phyloP scores from a whole-genome alignment of 2,113 vertebrate species.

The Pantherophis guttatus region DNA sequence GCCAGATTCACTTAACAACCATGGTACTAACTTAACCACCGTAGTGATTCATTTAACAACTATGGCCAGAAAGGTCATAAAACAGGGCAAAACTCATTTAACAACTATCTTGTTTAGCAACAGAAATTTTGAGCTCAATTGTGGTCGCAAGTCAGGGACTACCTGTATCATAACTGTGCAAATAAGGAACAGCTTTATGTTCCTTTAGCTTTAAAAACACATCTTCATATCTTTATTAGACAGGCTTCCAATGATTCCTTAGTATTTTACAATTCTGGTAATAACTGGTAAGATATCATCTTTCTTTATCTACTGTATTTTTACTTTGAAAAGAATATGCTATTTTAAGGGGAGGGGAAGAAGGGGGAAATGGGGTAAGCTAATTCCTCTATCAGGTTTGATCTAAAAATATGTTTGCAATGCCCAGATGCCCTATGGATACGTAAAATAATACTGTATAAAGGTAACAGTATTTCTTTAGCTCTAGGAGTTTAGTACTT shows the following conservation, averaged over 20 bases:
- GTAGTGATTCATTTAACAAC: not conserved
- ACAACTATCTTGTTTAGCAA: not conserved
- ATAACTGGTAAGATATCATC: not conserved
- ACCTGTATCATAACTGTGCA: not conserved
- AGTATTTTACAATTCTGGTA: not conserved
- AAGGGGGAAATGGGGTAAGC: not conserved
- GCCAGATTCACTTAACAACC: not conserved
- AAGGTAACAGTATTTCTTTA: not conserved
- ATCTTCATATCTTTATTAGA: not conserved
- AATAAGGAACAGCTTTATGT: not conserved
- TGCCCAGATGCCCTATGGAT: not conserved
- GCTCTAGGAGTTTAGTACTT: not conserved
- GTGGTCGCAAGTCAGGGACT: not conserved
- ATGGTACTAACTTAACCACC: too few species aligned
- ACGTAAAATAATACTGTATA: not conserved
- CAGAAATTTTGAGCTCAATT: not conserved
- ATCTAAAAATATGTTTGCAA: not conserved
- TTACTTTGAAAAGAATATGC: not conserved
- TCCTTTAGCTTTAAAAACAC: not conserved
- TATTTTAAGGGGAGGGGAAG: not conserved
- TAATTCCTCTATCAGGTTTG: not conserved
- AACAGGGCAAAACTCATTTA: too few species aligned
- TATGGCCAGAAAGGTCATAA: not conserved
- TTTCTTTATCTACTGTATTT: not conserved
- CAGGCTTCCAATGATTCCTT: not conserved